These are phyloP conservation scores for Acridotheres tristis DNA, from an alignment of 2,797 vertebrate genomes.

Conservation along the genomic window DNA sequence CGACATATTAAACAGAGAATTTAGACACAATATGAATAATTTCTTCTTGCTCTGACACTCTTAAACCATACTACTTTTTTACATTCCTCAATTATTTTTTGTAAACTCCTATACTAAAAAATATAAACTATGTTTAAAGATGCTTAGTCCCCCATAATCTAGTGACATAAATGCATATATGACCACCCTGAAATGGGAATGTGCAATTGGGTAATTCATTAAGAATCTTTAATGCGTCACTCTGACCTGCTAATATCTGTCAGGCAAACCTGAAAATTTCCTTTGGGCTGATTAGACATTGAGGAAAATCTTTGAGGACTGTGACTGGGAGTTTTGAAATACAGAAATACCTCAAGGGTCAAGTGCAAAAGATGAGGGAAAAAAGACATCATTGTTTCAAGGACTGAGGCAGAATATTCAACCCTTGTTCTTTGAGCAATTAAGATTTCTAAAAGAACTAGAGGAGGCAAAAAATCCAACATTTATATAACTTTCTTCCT, in stretches of 20 bases:
- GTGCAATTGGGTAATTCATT: not conserved
- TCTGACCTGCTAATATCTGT: not conserved
- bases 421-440: not conserved
- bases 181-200: not conserved
- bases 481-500: not conserved
- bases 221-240: not conserved
- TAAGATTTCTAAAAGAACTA: not conserved
- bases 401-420: not conserved
- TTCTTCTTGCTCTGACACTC: not conserved
- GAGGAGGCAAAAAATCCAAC: not conserved
- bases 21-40: not conserved
- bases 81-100: not conserved
- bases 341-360: not conserved
- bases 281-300: not conserved
- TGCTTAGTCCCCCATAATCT: not conserved
- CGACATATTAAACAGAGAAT: not conserved
- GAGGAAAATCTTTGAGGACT: not conserved
- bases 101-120: not conserved
- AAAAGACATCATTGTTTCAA: not conserved
- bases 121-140: not conserved
- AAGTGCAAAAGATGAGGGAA: not conserved
- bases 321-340: not conserved
- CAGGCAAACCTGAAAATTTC: not conserved
- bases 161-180: not conserved
- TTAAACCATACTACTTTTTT: not conserved